Base-by-base conservation (phyloP, 2,113 vertebrate species). In the Dunckerocampus dactyliophorus region DNA sequence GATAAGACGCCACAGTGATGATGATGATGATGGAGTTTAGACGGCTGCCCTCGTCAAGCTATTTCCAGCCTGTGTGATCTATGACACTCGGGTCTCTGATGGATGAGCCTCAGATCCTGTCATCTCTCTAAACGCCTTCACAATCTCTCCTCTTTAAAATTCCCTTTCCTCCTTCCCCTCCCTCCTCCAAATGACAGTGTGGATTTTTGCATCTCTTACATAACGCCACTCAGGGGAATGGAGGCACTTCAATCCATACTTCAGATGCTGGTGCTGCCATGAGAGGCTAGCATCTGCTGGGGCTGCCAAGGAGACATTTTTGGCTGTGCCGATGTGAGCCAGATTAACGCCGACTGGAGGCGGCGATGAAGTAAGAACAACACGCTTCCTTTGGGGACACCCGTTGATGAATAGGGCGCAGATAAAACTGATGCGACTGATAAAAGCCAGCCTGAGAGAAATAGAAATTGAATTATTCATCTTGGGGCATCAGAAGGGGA, bases 201-300 rank as follows among this genome's bases (percentile, higher is more conserved):
- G 71, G 53, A 65, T 45, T 31, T 75, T 82, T 84, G 59, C 68
- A 46, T 84, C 67, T 76, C 52, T 88, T 87, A 78, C 71, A 62
- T 85, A 87, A 88, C 39, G 28, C 57, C 67, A 67, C 84, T 73
- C 75, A 14, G 60, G 74, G 76, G 83, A 12, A 84, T 49, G 24
- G 75, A 67, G 71, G 69, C 65, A 79, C 85, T 85, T 84, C 78
- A 77, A 85, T 88, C 82, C 79, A 85, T 85, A 85, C 73, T 77
- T 85, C 69, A 81, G 86, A 85, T 55, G 20, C n/a, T 3, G 55
- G 80, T 48, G 71, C 69, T 56, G 62, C 63, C 62, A 74, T 63
- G 58, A 28, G 48, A 22, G 71, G 56, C 47, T 14, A 10, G n/a
- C 53, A 47, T 47, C 49, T 54, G 47, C 12, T 60, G 51, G 12